Base-by-base conservation (phyloP, 2,113 vertebrate genomes). In the Alligator sinensis region DNA sequence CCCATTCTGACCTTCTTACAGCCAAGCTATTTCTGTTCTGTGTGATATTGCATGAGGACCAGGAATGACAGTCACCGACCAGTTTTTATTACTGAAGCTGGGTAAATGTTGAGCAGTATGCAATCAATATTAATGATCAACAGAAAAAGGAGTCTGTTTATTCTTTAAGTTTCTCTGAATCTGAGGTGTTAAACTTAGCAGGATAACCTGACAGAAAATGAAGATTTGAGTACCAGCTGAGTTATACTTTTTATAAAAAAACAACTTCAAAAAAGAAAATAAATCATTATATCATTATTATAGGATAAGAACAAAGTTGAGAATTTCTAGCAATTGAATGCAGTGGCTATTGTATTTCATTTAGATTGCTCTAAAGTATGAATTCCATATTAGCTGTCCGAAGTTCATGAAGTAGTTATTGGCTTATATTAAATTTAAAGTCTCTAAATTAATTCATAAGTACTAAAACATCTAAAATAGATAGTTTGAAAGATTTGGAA, bases 351-450 rank as follows among this genome's bases (percentile, higher is more conserved):
- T 34, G 21, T 62, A 78, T 84, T 82, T n/a, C 55, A 64, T 22
- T 21, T 78, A 55, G 3, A 14, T 75, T 93, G 72, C 58, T 64
- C 76, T 74, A 74, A 93, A 86, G 61, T n/a, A 86, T 70, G 60
- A 86, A 77, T 63, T 86, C 77, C 90, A 78, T 91, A 60, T n/a
- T 83, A 88, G 66, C 25, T 57, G 61, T 84, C 75, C 88, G 72
- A 77, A 91, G 70, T 80, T 89, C 63, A 68, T 72, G 6, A 16
- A 18, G 57, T 63, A 61, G 61, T 86, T 90, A 86, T 79, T 94
- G 47, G 54, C 54, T 63, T 94, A 61, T 88, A 4, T 79, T 60
- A 84, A 82, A 79, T 82, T 92, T 80, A 86, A 92, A 91, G 54
- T 28, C 61, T 77, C 55, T 80, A 79, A 34, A 34, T n/a, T 6